These are phyloP conservation scores for Listronotus oregonensis DNA, from an alignment of 1,140 invertebrate species.

Conservation along the genomic window DNA sequence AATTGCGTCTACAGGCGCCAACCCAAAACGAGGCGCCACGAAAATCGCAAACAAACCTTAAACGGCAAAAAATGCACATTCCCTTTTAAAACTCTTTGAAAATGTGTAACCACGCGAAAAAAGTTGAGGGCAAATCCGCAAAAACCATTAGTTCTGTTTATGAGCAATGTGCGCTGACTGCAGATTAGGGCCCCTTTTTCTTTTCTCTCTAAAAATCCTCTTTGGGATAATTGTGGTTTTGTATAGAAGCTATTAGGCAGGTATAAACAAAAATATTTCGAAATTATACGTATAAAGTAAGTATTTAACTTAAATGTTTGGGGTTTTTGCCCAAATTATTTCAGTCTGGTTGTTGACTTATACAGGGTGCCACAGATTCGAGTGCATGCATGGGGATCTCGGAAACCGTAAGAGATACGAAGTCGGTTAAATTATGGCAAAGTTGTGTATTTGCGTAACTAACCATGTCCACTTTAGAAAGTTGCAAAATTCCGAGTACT, in stretches of 20 bases:
- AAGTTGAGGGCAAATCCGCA: conserved; percentile 15
- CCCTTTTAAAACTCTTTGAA: not conserved
- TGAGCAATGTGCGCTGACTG: conserved; percentile 30
- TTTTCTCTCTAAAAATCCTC: not conserved
- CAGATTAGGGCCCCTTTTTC: not conserved
- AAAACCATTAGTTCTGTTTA: conserved; percentile 33
- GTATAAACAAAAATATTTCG: conserved; percentile 6
- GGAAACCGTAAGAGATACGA: too few species aligned
- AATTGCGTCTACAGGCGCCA: not conserved
- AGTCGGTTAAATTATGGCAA: too few species aligned
- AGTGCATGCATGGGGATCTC: too few species aligned
- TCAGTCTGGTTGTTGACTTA: too few species aligned
- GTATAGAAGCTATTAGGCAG: not conserved
- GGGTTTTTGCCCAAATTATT: conserved; percentile 13
- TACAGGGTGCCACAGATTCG: too few species aligned
- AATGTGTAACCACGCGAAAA: conserved; percentile 15
- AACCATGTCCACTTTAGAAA: too few species aligned
- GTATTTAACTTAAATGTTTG: not conserved
- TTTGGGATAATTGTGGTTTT: conserved; percentile 9
- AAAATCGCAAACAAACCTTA: too few species aligned
- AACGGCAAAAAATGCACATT: not conserved
- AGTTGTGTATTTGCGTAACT: too few species aligned
- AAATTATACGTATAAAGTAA: too few species aligned
- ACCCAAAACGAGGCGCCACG: not conserved
- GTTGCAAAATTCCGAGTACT: too few species aligned